phyloP scores from a whole-genome alignment of 1,140 invertebrate genomes.

The Seison nebaliae region DNA sequence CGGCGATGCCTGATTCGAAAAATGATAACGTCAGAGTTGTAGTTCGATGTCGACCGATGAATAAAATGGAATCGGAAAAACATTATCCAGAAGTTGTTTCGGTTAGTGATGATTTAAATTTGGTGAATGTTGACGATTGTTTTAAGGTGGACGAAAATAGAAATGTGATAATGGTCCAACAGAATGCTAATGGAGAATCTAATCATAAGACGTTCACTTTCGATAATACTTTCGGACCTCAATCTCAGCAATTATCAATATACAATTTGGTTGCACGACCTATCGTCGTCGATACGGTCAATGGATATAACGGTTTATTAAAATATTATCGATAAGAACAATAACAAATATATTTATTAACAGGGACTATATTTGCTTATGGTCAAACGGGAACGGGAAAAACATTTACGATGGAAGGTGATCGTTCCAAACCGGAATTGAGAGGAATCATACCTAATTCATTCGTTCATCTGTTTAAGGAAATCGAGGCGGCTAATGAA shows the following conservation, averaged over 20 bases:
- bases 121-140: background rate
- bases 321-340: too few species aligned
- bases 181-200: slow-evolving; percentile 28
- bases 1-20: too few species aligned
- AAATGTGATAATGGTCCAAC: slow-evolving; percentile 14
- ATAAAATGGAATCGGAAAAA: slow-evolving; percentile 41
- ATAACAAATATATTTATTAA: too few species aligned
- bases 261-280: slow-evolving; percentile 17
- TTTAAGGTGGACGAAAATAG: slow-evolving; percentile 5
- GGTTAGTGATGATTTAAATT: slow-evolving; percentile 7
- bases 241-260: slow-evolving; percentile 15
- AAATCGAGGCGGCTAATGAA: slow-evolving; percentile 33
- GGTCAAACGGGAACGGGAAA: slow-evolving; percentile 33
- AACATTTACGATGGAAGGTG: slow-evolving; percentile 36
- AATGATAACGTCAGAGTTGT: slow-evolving; percentile 69
- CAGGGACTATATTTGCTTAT: slow-evolving; percentile 34
- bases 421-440: slow-evolving; percentile 30
- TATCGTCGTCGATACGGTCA: slow-evolving; percentile 35
- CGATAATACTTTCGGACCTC: slow-evolving; percentile 40
- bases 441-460: slow-evolving; percentile 51
- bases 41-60: slow-evolving; percentile 64
- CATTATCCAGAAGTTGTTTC: slow-evolving; percentile 38
- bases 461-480: slow-evolving; percentile 39
- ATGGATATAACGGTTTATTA: slow-evolving; percentile 29
- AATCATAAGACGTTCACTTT: slow-evolving; percentile 46